These are phyloP conservation scores for Mugil cephalus DNA, from an alignment of 2,113 vertebrate species.

Conservation along the genomic window DNA sequence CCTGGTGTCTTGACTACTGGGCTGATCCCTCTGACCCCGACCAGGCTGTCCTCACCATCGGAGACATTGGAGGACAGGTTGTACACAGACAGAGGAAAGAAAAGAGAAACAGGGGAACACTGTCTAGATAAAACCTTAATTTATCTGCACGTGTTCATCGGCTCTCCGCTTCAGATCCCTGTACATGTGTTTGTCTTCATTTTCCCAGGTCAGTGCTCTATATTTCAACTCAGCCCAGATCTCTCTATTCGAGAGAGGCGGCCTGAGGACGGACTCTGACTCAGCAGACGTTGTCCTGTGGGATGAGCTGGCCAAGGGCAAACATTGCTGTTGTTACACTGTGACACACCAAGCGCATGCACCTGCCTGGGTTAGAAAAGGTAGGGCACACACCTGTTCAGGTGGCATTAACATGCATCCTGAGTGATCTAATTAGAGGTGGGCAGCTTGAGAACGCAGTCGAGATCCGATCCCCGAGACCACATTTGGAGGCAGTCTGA, in stretches of 20 bases:
- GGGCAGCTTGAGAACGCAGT: too few species aligned
- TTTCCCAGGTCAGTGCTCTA: constrained; percentile 82
- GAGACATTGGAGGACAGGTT: constrained; percentile 88
- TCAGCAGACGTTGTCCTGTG: constrained; percentile 81
- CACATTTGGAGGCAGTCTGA: too few species aligned
- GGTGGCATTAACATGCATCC: too few species aligned
- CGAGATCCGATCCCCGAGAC: too few species aligned
- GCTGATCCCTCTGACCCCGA: constrained; percentile 78
- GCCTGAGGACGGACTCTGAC: constrained; percentile 68
- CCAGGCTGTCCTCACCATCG: constrained; percentile 84
- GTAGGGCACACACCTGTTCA: constrained; percentile 60
- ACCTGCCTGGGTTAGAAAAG: constrained; percentile 87
- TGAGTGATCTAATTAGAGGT: too few species aligned
- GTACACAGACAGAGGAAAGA: constrained; percentile 1
- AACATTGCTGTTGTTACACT: constrained; percentile 82
- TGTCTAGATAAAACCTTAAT: not conserved
- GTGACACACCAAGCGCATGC: constrained; percentile 81
- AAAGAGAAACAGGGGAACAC: not conserved
- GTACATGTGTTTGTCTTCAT: constrained; percentile 32
- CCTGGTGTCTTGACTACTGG: constrained; percentile 87
- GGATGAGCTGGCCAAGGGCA: constrained; percentile 83
- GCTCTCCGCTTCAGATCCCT: not conserved
- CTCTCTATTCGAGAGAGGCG: constrained; percentile 78
- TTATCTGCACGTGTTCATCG: not conserved
- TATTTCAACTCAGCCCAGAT: constrained; percentile 81